Evolutionary conservation across 2,797 vertebrate genomes (phyloP).

Genomic region (Spinus olivaceus): DNA sequence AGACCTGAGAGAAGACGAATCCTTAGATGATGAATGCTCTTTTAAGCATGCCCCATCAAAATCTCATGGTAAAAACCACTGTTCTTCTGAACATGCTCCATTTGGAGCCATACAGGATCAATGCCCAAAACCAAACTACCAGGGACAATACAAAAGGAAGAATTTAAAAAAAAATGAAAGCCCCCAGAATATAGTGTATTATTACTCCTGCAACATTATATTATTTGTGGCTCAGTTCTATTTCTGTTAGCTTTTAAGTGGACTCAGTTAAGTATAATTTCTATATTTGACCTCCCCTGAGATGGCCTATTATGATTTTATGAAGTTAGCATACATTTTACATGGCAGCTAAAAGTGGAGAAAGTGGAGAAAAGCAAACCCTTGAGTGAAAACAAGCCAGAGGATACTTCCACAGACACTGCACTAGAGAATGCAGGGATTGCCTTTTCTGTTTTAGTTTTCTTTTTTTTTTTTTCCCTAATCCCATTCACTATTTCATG

Average conservation of each 20-base stretch:
- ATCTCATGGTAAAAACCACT: background rate
- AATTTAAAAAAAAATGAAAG: background rate
- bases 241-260: slow-evolving; percentile 31
- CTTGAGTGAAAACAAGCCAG: background rate
- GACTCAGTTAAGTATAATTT: slow-evolving; percentile 37
- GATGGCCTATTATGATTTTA: background rate
- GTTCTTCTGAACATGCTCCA: background rate
- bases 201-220: slow-evolving; percentile 26
- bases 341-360: background rate
- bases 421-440: background rate
- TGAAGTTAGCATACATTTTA: background rate
- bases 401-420: background rate
- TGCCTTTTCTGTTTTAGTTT: background rate
- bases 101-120: background rate
- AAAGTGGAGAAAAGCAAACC: background rate
- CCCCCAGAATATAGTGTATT: background rate
- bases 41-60: background rate
- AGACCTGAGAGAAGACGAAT: background rate
- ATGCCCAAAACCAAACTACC: slow-evolving; percentile 31
- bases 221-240: slow-evolving; percentile 47
- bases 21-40: background rate
- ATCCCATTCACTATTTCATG: background rate
- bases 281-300: slow-evolving; percentile 37
- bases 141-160: background rate
- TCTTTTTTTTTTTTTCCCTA: accelerated